Evolutionary conservation across 1,140 invertebrate species (phyloP).

Genomic region (Popillia japonica): DNA sequence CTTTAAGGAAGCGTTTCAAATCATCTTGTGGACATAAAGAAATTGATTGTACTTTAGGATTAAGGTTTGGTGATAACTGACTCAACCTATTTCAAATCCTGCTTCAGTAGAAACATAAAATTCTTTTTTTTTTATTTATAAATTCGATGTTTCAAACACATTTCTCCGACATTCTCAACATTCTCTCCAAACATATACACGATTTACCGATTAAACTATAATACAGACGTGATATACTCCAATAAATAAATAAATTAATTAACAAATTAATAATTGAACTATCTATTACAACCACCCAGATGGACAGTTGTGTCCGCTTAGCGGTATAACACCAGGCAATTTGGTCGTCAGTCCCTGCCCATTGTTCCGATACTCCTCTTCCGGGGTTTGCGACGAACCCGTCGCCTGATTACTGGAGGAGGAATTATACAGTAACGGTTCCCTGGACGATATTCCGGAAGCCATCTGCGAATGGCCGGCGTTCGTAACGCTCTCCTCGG

Average conservation of each 20-base stretch:
- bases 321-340: slow-evolving; percentile 69
- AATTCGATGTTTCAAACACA: too few species aligned
- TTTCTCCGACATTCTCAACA: too few species aligned
- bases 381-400: slow-evolving; percentile 58
- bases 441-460: slow-evolving; percentile 55
- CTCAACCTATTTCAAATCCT: too few species aligned
- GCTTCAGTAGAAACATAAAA: not conserved
- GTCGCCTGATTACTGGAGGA: slow-evolving; percentile 58
- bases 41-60: too few species aligned
- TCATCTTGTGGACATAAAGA: too few species aligned
- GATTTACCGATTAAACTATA: not conserved
- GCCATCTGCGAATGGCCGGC: slow-evolving; percentile 47
- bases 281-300: slow-evolving; percentile 66
- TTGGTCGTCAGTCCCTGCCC: slow-evolving; percentile 60
- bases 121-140: too few species aligned
- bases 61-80: too few species aligned
- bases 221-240: not conserved
- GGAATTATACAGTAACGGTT: slow-evolving; percentile 58
- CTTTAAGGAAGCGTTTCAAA: too few species aligned
- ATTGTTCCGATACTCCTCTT: slow-evolving; percentile 55
- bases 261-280: slow-evolving; percentile 31
- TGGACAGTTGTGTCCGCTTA: slow-evolving; percentile 68
- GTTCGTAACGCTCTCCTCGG: slow-evolving; percentile 61
- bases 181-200: not conserved
- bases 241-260: not conserved